Evolutionary conservation across 2,113 vertebrate species (phyloP), one percentile per base, ranked within the genome.

Genomic region (Sylvietta virens): DNA sequence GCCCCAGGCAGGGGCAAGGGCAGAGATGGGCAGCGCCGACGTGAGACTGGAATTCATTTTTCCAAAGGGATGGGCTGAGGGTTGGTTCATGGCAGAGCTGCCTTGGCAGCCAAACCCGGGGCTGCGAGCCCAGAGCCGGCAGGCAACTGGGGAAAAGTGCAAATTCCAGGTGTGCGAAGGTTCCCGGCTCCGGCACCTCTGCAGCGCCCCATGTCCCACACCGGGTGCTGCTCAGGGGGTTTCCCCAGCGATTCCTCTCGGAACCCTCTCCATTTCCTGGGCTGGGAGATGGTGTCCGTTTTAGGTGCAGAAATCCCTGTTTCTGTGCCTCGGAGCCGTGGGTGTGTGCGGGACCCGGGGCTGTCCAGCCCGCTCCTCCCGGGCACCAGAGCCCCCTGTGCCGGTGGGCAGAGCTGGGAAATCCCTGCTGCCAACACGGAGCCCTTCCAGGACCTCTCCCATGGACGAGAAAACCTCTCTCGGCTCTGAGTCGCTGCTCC

Each of bases 381-480:
- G 64, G 45, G 44, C 45, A n/a, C 31, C 58, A 26, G 67, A 77
- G 9, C 19, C 40, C 31, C 48, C 35, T 14, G 40, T 16, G 80
- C 19, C 4, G 31, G 22, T 14, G 64, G 67, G 8, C 8, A 21
- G 14, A 28, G 79, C 44, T 22, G 67, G 48, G 15, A 73, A 73
- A 70, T 33, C 60, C 79, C 86, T 56, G 53, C 19, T 0, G 11
- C 47, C 10, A 15, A 0, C 2, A 2, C 22, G 1, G 15, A 48
- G 17, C 20, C 39, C 58, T 77, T 14, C 86, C 74, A 31, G 18
- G 21, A 61, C 51, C n/a, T 15, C 28, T 70, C 26, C 47, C 21
- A 5, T 0, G 8, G 40, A 5, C 1, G 3, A 26, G 45, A 16
- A 44, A 12, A 51, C 8, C 14, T 69, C 6, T 2, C 2, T 1